Evolutionary conservation across 2,113 vertebrate genomes (phyloP).

Genomic region (Coryphaenoides rupestris): DNA sequence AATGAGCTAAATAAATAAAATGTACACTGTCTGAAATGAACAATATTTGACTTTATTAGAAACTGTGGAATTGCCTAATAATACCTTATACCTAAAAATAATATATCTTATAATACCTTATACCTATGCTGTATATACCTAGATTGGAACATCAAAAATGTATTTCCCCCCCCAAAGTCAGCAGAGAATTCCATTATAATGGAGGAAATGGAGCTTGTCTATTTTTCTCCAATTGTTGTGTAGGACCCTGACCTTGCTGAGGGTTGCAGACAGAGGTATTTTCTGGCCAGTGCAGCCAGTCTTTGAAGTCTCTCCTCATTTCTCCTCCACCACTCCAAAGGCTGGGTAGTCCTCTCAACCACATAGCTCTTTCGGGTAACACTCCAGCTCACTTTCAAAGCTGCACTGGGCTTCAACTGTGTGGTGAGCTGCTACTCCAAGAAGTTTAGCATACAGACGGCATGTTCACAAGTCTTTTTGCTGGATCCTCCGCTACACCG

Average conservation of each 20-base stretch:
- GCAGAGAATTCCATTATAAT: neutral
- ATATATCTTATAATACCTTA: too few species aligned
- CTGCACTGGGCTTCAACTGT: slow-evolving; percentile 9
- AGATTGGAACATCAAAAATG: too few species aligned
- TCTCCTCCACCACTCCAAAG: slow-evolving; percentile 16
- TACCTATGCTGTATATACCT: too few species aligned
- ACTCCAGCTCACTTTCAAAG: slow-evolving; percentile 18
- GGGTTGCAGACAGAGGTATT: neutral
- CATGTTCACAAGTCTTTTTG: neutral
- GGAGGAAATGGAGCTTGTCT: slow-evolving; percentile 1
- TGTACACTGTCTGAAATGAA: neutral
- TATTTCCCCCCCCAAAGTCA: slow-evolving; percentile 1
- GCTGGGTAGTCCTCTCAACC: slow-evolving; percentile 15
- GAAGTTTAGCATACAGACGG: slow-evolving; percentile 3
- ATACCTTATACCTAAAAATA: too few species aligned
- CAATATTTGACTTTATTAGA: neutral
- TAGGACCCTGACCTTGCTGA: slow-evolving; percentile 14
- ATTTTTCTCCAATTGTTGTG: slow-evolving; percentile 1
- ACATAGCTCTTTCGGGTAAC: slow-evolving; percentile 16
- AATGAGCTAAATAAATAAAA: too few species aligned
- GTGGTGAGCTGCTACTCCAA: neutral
- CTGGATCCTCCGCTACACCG: slow-evolving; percentile 3
- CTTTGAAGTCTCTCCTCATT: slow-evolving; percentile 11
- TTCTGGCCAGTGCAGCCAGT: slow-evolving; percentile 15
- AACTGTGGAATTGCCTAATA: too few species aligned